Conservation (phyloP, 2,113 vertebrate genomes). For the Salminus brasiliensis region DNA sequence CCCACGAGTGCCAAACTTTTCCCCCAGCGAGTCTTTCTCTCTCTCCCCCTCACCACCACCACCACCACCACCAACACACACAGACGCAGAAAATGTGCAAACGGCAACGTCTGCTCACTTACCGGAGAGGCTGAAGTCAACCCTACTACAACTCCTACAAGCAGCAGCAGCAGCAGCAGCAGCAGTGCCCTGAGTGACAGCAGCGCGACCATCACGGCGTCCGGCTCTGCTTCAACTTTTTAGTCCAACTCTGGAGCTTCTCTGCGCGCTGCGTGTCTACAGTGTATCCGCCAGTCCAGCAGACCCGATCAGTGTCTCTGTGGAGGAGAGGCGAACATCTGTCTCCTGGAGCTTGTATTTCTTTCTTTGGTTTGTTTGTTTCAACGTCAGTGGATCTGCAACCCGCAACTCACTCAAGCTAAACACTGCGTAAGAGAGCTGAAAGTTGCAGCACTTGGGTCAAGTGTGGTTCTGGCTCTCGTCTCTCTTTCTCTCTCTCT, state of each 20-base stretch:
- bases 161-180: no score
- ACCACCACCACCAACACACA: no score
- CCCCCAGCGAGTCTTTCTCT: not conserved
- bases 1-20: not conserved
- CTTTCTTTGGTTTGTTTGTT: no score
- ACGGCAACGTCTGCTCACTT: no score
- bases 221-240: slow-evolving; percentile 55
- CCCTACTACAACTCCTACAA: slow-evolving; percentile 76
- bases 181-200: slow-evolving; percentile 82
- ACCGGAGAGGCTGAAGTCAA: slow-evolving; percentile 85
- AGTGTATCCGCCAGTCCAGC: not conserved
- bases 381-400: slow-evolving; percentile 51
- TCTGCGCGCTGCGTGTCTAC: not conserved
- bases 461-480: slow-evolving; percentile 56
- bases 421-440: slow-evolving; percentile 44
- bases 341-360: not conserved
- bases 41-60: not conserved
- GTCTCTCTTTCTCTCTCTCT: no score
- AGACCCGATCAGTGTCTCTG: not conserved
- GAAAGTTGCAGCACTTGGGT: slow-evolving; percentile 66
- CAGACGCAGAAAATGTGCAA: no score
- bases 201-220: slow-evolving; percentile 86
- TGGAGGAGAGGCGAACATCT: not conserved
- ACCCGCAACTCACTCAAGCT: slow-evolving; percentile 21
- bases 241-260: slow-evolving; percentile 44